Evolutionary conservation across 1,140 invertebrate genomes (phyloP).

Genomic region (Saccostrea echinata): DNA sequence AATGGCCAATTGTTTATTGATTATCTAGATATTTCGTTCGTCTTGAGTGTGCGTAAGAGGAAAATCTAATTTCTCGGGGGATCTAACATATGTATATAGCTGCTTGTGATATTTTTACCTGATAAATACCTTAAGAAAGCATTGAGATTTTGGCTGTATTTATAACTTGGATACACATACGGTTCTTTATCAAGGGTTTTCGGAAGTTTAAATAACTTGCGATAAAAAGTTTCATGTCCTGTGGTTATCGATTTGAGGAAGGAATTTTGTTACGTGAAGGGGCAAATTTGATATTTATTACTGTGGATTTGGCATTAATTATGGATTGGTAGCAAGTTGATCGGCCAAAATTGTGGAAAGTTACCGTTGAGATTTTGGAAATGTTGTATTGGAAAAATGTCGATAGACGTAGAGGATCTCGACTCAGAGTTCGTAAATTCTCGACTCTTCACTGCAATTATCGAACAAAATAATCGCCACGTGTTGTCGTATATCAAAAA

Average conservation of each 20-base stretch:
- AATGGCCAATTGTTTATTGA: not conserved
- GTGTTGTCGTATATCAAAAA: constrained; percentile 56
- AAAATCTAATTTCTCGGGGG: not conserved
- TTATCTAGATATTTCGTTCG: not conserved
- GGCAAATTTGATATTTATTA: constrained; percentile 10
- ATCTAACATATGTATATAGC: not conserved
- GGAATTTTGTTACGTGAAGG: not conserved
- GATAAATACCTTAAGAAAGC: not conserved
- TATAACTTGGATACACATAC: not conserved
- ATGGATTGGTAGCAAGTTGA: not conserved
- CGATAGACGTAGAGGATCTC: not conserved
- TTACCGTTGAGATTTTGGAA: not conserved
- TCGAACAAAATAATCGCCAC: constrained; percentile 43
- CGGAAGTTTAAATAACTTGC: constrained; percentile 19
- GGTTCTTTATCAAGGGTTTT: not conserved
- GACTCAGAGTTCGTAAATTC: constrained; percentile 44
- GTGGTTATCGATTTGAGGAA: not conserved
- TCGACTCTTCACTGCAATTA: constrained; percentile 57
- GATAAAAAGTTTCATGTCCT: not conserved
- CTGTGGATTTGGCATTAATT: not conserved
- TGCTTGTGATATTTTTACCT: not conserved
- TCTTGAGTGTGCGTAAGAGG: not conserved
- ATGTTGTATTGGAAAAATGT: not conserved
- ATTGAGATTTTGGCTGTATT: not conserved
- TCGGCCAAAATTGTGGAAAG: not conserved